phyloP scores from a whole-genome alignment of 2,888 invertebrate species.

The Ormyrus labotus region DNA sequence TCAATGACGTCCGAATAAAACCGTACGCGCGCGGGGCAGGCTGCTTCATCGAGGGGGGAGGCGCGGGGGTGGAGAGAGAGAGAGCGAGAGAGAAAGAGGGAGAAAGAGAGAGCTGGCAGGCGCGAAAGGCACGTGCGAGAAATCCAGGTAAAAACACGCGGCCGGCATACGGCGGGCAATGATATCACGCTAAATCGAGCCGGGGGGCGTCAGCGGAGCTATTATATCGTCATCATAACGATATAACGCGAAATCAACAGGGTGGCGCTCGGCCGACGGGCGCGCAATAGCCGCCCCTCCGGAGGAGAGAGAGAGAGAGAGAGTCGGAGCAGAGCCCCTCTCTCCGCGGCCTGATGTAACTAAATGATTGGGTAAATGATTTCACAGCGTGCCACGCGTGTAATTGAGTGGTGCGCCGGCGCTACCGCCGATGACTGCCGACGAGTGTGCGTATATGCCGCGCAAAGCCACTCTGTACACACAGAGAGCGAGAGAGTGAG shows the following conservation, averaged over 20 bases:
- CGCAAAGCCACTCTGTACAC: conserved; percentile 49
- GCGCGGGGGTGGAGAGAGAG: not conserved
- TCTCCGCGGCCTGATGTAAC: conserved; percentile 74
- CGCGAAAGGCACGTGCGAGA: conserved; percentile 15
- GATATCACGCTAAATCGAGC: conserved; percentile 67
- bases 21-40: not conserved
- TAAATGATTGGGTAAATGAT: conserved; percentile 77
- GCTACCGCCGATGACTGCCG: conserved; percentile 50
- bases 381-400: conserved; percentile 74
- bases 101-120: not conserved
- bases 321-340: conserved; percentile 63
- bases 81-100: too few relatives aligned
- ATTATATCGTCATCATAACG: conserved; percentile 75
- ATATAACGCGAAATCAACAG: conserved; percentile 75
- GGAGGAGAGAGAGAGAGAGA: conserved; percentile 39
- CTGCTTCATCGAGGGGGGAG: not conserved
- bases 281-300: conserved; percentile 65
- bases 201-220: conserved; percentile 68
- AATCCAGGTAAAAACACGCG: conserved; percentile 28
- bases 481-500: conserved; percentile 18
- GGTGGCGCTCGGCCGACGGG: conserved; percentile 63
- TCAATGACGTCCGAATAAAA: not conserved
- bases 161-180: conserved; percentile 57
- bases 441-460: not conserved
- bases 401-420: conserved; percentile 74